Evolutionary conservation across 2,113 vertebrate species (phyloP).

Genomic region (human): DNA sequence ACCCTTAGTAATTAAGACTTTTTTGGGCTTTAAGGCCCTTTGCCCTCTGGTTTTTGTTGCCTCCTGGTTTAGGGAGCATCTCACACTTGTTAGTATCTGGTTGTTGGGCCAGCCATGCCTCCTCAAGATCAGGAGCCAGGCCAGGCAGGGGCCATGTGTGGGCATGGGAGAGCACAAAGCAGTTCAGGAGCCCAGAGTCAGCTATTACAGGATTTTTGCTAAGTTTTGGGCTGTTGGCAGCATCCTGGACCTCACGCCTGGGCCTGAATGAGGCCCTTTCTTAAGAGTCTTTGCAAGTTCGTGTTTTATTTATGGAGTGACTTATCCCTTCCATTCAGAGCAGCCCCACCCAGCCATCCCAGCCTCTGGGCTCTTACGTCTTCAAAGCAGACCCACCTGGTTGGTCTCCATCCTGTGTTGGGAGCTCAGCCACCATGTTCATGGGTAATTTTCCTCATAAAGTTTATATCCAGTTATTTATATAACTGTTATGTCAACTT

Average conservation of each 20-base stretch:
- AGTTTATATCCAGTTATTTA: slow-evolving; percentile 62
- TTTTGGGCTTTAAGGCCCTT: not conserved
- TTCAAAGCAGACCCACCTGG: slow-evolving; percentile 47
- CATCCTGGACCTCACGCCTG: slow-evolving; percentile 26
- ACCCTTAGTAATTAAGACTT: not conserved
- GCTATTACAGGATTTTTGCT: not conserved
- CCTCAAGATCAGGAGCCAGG: slow-evolving; percentile 9
- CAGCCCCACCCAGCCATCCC: slow-evolving; percentile 38
- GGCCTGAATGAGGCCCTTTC: slow-evolving; percentile 46
- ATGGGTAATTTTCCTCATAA: slow-evolving; percentile 63
- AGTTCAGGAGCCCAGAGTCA: not conserved
- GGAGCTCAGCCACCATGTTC: slow-evolving; percentile 69
- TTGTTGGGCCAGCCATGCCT: not conserved
- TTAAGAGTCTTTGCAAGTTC: slow-evolving; percentile 63
- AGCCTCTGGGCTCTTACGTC: slow-evolving; percentile 59
- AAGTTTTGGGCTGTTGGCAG: slow-evolving; percentile 21
- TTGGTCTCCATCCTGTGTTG: slow-evolving; percentile 58
- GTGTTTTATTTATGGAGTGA: slow-evolving; percentile 72
- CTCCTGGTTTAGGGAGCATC: slow-evolving; percentile 26
- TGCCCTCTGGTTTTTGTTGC: slow-evolving; percentile 42
- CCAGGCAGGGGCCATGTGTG: not conserved
- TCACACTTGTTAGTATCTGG: not conserved
- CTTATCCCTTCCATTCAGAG: slow-evolving; percentile 66
- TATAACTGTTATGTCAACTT: slow-evolving; percentile 51
- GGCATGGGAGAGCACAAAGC: not conserved